Conservation (phyloP, 2,113 vertebrate species). For the Pavo muticus region DNA sequence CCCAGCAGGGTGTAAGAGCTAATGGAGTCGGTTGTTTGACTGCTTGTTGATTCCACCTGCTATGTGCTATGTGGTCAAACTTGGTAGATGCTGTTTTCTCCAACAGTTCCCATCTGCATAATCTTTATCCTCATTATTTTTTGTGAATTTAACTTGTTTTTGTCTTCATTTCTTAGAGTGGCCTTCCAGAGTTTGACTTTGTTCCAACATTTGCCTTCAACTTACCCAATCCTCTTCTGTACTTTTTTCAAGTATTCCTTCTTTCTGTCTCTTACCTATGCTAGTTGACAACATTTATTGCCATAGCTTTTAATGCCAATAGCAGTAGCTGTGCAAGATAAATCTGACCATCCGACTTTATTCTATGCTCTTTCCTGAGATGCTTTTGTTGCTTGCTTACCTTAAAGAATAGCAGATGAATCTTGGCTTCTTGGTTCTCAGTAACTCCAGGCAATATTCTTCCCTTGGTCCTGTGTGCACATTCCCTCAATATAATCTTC, state of each 20-base stretch:
- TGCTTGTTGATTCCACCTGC: not conserved
- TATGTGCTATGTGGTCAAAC: not conserved
- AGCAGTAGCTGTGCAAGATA: not conserved
- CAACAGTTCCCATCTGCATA: not conserved
- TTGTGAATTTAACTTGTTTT: not conserved
- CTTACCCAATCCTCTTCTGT: not conserved
- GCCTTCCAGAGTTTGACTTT: not conserved
- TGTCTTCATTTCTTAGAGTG: not conserved
- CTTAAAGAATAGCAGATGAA: not conserved
- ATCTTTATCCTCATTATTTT: not conserved
- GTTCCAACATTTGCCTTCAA: not conserved
- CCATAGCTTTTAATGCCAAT: not conserved
- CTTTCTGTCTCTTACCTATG: fast-evolving
- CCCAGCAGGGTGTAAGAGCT: not conserved
- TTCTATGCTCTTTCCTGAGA: not conserved
- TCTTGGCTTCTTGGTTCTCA: not conserved
- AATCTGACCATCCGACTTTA: not conserved
- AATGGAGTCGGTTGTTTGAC: not conserved
- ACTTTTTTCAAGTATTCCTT: not conserved
- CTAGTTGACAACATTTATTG: fast-evolving
- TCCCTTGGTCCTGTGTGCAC: not conserved
- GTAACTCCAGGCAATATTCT: not conserved
- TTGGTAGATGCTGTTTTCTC: not conserved
- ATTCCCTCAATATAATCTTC: not conserved
- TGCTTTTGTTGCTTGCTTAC: not conserved